These are phyloP conservation scores for Scaptomyza parva DNA, from an alignment of 2,888 invertebrate species.

Conservation along the genomic window DNA sequence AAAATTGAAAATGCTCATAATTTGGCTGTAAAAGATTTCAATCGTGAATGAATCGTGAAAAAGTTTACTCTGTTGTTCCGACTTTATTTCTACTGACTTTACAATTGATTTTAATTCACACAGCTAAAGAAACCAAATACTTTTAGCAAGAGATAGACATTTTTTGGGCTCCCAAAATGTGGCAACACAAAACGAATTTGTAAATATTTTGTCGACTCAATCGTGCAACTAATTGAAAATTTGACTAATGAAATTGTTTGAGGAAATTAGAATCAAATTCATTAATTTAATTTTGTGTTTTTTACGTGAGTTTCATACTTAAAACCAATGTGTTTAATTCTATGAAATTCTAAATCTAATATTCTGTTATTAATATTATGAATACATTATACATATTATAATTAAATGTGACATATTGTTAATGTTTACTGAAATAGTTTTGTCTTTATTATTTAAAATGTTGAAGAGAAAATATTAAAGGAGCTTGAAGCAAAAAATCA, in stretches of 20 bases:
- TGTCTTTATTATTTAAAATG: no score
- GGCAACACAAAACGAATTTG: conserved; percentile 56
- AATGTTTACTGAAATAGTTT: no score
- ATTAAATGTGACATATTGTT: no score
- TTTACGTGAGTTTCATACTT: not conserved
- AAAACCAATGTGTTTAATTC: not conserved
- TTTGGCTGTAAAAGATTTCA: conserved; percentile 82
- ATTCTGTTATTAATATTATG: no score
- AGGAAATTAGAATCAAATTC: conserved; percentile 53
- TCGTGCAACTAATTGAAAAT: conserved; percentile 79
- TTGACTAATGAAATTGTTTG: conserved; percentile 73
- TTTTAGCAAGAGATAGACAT: not conserved
- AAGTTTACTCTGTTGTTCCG: conserved; percentile 68
- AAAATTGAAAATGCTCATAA: conserved; percentile 82
- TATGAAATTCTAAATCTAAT: not conserved
- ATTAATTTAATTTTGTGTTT: conserved; percentile 19
- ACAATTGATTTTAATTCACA: conserved; percentile 76
- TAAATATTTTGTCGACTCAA: conserved; percentile 77
- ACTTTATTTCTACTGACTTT: conserved; percentile 75
- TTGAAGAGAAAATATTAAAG: no score
- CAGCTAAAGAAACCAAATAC: not conserved
- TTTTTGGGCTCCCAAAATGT: conserved; percentile 26
- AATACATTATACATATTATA: no score
- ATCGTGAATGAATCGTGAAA: conserved; percentile 81
- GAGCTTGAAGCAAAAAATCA: no score